These are phyloP conservation scores for Hormiphora californensis DNA, from an alignment of 37 sponge, comb jelly and placozoan genomes.

Conservation along the genomic window DNA sequence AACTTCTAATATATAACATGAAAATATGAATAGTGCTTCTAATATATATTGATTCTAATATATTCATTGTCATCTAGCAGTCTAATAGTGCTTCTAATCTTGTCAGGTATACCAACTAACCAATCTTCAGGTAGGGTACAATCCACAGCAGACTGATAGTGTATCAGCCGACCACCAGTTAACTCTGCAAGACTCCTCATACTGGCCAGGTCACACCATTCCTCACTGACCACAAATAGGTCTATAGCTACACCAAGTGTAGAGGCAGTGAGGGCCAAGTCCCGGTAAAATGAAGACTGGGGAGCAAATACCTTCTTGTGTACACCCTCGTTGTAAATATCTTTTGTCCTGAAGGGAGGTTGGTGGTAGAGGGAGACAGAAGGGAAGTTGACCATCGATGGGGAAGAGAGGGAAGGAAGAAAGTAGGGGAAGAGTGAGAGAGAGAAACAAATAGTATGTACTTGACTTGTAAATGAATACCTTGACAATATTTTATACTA, in stretches of 20 bases:
- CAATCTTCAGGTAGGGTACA: conserved; percentile 1
- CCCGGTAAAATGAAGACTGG: background rate
- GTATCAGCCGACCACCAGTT: background rate
- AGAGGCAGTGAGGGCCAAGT: conserved; percentile 4
- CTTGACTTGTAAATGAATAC: no score
- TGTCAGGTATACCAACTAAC: background rate
- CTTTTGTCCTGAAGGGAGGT: conserved; percentile 1
- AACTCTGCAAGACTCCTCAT: background rate
- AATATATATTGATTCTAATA: no score
- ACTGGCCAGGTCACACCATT: background rate
- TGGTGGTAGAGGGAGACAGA: no score
- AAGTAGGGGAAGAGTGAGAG: no score
- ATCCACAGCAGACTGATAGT: background rate
- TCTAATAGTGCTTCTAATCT: no score
- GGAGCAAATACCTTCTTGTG: conserved; percentile 7
- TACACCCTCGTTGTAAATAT: conserved; percentile 20
- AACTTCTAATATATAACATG: no score
- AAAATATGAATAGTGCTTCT: no score
- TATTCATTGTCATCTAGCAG: no score
- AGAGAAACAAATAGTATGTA: no score
- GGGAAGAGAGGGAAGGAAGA: no score
- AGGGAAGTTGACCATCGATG: no score
- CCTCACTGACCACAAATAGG: background rate
- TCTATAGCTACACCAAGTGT: background rate
- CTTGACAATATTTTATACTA: no score